A percentile compares a stretch with the other conserved stretches of the same genome.
Conservation (phyloP, 2,113 vertebrate species). For the Calyptomena viridis region DNA sequence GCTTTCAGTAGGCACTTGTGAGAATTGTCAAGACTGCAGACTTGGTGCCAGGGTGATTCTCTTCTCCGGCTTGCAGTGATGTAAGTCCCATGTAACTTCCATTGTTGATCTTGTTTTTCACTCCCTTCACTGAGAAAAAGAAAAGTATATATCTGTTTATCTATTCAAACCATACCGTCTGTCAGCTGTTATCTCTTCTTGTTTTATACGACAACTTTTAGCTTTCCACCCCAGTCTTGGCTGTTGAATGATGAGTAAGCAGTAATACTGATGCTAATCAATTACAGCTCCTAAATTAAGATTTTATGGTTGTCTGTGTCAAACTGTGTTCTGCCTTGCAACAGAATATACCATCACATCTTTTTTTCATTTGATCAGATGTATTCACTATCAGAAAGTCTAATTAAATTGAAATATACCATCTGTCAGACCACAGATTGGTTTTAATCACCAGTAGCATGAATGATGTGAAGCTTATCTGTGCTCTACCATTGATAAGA, state of each 20-base stretch:
- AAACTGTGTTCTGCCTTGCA: not conserved
- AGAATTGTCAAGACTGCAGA: not conserved
- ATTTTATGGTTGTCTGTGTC: not conserved
- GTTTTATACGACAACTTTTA: not conserved
- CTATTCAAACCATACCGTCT: not conserved
- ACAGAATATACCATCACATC: not conserved
- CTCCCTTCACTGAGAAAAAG: not conserved
- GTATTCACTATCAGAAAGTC: not conserved
- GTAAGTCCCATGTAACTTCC: not conserved
- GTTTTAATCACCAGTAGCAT: not conserved
- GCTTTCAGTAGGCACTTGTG: not conserved
- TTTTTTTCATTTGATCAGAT: not conserved
- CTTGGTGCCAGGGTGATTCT: not conserved
- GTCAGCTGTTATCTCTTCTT: not conserved
- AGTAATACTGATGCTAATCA: not conserved
- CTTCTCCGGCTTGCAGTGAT: not conserved
- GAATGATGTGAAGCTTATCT: not conserved
- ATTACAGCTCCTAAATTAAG: not conserved
- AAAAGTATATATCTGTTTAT: not conserved
- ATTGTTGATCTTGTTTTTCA: not conserved
- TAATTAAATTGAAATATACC: not conserved
- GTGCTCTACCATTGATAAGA: not conserved
- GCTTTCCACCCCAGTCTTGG: not conserved
- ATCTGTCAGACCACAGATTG: not conserved
- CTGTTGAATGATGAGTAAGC: not conserved